phyloP scores from a whole-genome alignment of 2,113 vertebrate species.

The Datnioides undecimradiatus region DNA sequence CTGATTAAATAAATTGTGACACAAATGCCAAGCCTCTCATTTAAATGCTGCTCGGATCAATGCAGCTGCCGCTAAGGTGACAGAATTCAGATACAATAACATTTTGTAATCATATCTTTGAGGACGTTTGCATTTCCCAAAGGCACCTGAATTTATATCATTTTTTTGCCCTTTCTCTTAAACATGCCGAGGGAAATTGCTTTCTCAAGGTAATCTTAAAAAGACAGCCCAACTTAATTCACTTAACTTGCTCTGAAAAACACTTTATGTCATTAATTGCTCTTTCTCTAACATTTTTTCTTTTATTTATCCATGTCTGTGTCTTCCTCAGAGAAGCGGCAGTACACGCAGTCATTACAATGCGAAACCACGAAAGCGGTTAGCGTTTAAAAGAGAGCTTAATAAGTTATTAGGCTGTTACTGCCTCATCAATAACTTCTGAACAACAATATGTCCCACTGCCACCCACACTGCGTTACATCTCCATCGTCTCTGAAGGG shows the following conservation, averaged over 20 bases:
- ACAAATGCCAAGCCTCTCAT: conserved; percentile 57
- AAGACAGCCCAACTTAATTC: conserved; percentile 5
- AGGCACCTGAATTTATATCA: neutral
- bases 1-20: conserved; percentile 43
- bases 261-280: conserved; percentile 3
- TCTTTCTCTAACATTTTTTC: conserved; percentile 4
- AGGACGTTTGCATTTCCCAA: conserved; percentile 3
- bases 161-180: conserved; percentile 32
- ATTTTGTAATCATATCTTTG: conserved; percentile 5
- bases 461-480: conserved; percentile 14
- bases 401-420: conserved; percentile 31
- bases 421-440: conserved; percentile 21
- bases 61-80: neutral
- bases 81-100: conserved; percentile 14
- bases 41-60: conserved; percentile 29
- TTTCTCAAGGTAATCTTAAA: neutral
- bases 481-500: neutral
- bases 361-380: conserved; percentile 31
- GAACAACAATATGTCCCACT: conserved; percentile 24
- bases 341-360: conserved; percentile 5
- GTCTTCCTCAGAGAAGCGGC: conserved; percentile 14
- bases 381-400: conserved; percentile 24
- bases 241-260: conserved; percentile 20
- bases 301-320: conserved; percentile 5
- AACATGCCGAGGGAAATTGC: neutral